Evolutionary conservation across 53 echinoderm and acorn worm genomes (phyloP).

Genomic region (Apostichopus leukothele): DNA sequence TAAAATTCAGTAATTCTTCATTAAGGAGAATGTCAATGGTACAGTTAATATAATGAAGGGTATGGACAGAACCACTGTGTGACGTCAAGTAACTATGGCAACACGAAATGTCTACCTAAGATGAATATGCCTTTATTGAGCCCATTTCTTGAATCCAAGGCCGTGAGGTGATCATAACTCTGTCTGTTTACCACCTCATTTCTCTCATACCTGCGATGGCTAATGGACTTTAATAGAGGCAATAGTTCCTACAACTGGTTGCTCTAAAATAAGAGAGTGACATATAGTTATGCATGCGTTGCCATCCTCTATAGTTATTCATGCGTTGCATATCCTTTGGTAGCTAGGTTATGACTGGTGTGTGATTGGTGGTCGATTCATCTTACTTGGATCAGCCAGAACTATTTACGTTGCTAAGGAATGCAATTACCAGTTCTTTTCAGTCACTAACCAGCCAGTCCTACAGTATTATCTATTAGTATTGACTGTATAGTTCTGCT

Average conservation of each 20-base stretch:
- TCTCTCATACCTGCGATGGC: background rate
- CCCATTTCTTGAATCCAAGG: slow-evolving; percentile 24
- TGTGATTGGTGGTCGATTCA: slow-evolving; percentile 19
- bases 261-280: slow-evolving; percentile 24
- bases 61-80: too few species aligned
- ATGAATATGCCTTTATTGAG: slow-evolving; percentile 16
- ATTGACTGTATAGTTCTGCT: too few species aligned
- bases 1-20: too few species aligned
- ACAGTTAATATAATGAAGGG: too few species aligned
- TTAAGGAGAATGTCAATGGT: too few species aligned
- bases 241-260: background rate
- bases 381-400: background rate
- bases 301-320: background rate
- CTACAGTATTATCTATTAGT: too few species aligned
- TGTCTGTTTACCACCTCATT: slow-evolving; percentile 33
- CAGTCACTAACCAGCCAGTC: too few species aligned
- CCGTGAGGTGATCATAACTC: slow-evolving; percentile 27
- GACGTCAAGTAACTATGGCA: too few species aligned
- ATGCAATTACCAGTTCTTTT: too few species aligned
- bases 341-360: background rate
- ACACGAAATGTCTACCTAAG: background rate
- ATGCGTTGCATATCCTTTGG: background rate
- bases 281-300: slow-evolving; percentile 13
- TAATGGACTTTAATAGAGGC: slow-evolving; percentile 41
- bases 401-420: too few species aligned